Evolutionary conservation across 2,113 vertebrate species (phyloP).

Genomic region (Xenotilapia caudafasciata): DNA sequence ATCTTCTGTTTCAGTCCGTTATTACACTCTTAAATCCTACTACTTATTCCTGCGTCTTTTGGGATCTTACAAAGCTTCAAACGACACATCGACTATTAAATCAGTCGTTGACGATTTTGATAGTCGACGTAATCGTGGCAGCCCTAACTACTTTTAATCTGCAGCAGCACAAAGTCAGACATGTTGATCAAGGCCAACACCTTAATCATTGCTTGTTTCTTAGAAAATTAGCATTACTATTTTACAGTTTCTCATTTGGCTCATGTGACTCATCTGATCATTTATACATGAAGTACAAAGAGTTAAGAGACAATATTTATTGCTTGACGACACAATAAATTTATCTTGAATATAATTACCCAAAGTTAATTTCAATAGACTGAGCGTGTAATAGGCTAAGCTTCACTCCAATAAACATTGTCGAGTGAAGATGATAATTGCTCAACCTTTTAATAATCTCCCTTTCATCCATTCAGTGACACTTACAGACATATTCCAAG

Average conservation of each 20-base stretch:
- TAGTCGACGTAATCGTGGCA: background rate
- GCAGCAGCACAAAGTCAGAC: background rate
- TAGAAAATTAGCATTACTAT: background rate
- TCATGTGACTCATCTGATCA: background rate
- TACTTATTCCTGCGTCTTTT: background rate
- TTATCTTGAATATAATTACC: background rate
- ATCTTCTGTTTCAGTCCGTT: background rate
- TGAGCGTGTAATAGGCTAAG: background rate
- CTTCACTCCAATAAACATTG: background rate
- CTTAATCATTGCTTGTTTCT: background rate
- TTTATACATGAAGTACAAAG: background rate
- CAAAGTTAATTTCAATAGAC: background rate
- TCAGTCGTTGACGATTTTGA: rapidly evolving
- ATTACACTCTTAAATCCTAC: background rate
- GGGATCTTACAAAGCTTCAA: background rate
- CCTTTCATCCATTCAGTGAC: background rate
- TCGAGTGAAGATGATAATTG: background rate
- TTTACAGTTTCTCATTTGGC: background rate
- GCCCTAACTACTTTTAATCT: background rate
- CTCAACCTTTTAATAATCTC: background rate
- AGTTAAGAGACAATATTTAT: background rate
- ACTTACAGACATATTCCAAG: background rate
- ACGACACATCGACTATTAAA: rapidly evolving
- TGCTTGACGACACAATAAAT: background rate
- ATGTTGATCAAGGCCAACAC: background rate